A percentile compares a stretch with the other conserved stretches of the same genome.
These are phyloP conservation scores for Mus minutoides DNA, from an alignment of 2,797 vertebrate species.

Conservation along the genomic window DNA sequence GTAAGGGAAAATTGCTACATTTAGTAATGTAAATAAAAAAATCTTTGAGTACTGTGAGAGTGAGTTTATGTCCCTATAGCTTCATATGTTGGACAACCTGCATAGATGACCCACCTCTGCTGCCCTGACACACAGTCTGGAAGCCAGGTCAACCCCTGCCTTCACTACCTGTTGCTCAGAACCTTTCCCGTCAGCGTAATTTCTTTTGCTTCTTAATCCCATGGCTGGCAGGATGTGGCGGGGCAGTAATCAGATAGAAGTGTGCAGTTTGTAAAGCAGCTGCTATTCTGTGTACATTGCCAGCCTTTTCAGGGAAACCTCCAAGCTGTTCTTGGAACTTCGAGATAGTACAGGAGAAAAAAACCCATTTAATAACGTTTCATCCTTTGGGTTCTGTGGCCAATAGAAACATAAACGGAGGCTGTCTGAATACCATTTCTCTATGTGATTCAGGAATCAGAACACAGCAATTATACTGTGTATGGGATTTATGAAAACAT, in stretches of 20 bases:
- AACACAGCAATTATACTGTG: constrained; percentile 35
- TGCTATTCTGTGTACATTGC: constrained; percentile 63
- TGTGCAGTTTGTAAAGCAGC: constrained; percentile 65
- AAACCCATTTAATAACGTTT: constrained; percentile 71
- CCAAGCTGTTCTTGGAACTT: constrained; percentile 79
- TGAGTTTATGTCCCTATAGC: not conserved
- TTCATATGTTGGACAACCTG: not conserved
- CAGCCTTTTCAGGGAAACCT: constrained; percentile 75
- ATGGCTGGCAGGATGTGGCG: constrained; percentile 54
- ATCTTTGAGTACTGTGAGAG: not conserved
- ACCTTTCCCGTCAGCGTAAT: constrained; percentile 36
- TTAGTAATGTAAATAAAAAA: not conserved
- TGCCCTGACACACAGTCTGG: not conserved
- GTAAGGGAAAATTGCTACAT: not conserved
- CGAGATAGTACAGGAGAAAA: not conserved
- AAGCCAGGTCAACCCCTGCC: not conserved
- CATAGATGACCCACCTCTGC: not conserved
- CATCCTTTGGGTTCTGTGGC: constrained; percentile 65
- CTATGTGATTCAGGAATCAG: constrained; percentile 65
- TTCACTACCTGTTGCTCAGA: constrained; percentile 58
- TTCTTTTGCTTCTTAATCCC: constrained; percentile 39
- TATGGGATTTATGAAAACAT: constrained; percentile 68
- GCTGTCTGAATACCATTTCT: constrained; percentile 66
- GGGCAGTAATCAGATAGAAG: constrained; percentile 69
- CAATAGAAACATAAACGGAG: constrained; percentile 57